Base-by-base conservation (phyloP, 2,888 invertebrate genomes). In the Microchrysa polita region DNA sequence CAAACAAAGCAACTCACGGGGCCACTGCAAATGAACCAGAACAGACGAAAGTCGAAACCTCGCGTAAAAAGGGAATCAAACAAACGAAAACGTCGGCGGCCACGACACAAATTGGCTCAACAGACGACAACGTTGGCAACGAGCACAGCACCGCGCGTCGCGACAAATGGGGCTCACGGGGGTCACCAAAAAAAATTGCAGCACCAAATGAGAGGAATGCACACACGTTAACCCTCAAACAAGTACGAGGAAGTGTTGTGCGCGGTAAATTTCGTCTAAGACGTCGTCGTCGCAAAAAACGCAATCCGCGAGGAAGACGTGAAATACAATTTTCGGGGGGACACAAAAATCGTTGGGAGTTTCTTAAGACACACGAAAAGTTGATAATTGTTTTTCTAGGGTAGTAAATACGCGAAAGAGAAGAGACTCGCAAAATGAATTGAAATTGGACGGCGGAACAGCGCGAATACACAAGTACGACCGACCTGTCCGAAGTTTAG, bases 401-500 rank as follows among this genome's bases (percentile, higher is more conserved):
- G n/a, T n/a, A n/a, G n/a, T n/a, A n/a, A 61, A 61, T 18, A n/a
- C 61, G 40, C 61, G 16, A 61, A 16, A 2, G 16, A 9, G 59
- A 10, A 59, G 16, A 9, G 59, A 10, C 22, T 34, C 7, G 23
- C 9, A 59, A 9, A 52, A 52, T 10, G 52, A n/a, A n/a, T 16
- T 9, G 52, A 5, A 14, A 52, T 16, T 52, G n/a, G 52, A 52
- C 52, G 10, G 12, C 52, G 16, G 16, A 1, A 16, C 18, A 42
- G 14, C 65, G 16, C 42, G n/a, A n/a, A n/a, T n/a, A 65, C 44
- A 48, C 1, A 7, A 48, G 7, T 14, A 42, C 61, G 23, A 40
- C 40, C 61, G 61, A 61, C 20, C 48, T 44, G 65, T 48, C 44
- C 44, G 65, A 65, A 65, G 65, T 65, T 65, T 65, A 9, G 65